A percentile compares a stretch with the other conserved stretches of the same genome.
phyloP scores from a whole-genome alignment of 2,888 invertebrate species.

The Metalampra italica region DNA sequence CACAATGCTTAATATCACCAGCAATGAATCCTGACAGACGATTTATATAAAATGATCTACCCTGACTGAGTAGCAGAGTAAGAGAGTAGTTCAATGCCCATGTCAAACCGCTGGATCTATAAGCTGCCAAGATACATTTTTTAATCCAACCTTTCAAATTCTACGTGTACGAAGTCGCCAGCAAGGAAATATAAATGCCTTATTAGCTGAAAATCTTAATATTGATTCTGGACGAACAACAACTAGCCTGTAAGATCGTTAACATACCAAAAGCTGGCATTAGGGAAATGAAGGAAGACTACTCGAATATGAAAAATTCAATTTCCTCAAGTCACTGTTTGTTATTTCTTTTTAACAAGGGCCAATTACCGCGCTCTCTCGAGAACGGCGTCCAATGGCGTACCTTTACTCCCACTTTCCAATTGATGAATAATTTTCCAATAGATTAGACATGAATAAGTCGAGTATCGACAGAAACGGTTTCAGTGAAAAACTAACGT shows the following conservation, averaged over 20 bases:
- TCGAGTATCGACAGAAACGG: slow-evolving; percentile 1
- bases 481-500: slow-evolving; percentile 6
- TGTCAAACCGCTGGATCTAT: too few relatives aligned
- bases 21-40: too few relatives aligned
- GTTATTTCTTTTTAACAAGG: slow-evolving; percentile 39
- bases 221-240: too few relatives aligned
- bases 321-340: slow-evolving; percentile 28
- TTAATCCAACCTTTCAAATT: too few relatives aligned
- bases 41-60: too few relatives aligned
- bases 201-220: too few relatives aligned
- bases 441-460: slow-evolving; percentile 37
- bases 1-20: too few relatives aligned
- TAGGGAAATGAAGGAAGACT: slow-evolving; percentile 1
- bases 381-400: slow-evolving; percentile 24
- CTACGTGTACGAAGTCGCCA: too few relatives aligned
- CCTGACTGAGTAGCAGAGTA: too few relatives aligned
- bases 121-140: too few relatives aligned
- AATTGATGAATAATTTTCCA: slow-evolving; percentile 65
- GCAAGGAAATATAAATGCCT: too few relatives aligned
- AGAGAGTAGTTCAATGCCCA: too few relatives aligned
- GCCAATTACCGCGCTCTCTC: slow-evolving; percentile 56
- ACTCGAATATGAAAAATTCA: slow-evolving; percentile 24
- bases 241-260: background rate
- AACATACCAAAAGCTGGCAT: background rate
- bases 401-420: slow-evolving; percentile 38